A percentile compares a stretch with the other conserved stretches of the same genome.
phyloP scores from a whole-genome alignment of 2,113 vertebrate genomes.

The Chunga burmeisteri region DNA sequence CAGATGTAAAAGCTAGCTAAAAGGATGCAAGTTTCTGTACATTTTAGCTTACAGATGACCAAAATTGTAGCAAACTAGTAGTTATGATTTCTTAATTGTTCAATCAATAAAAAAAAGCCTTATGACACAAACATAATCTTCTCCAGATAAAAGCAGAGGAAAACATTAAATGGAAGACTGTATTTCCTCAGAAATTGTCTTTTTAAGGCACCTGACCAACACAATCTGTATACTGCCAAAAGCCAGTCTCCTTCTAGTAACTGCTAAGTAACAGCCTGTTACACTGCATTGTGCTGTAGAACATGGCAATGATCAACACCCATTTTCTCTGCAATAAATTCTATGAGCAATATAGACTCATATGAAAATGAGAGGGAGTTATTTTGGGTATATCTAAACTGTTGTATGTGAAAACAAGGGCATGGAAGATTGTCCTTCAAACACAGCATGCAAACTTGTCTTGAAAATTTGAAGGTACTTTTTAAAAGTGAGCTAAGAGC shows the following conservation, averaged over 20 bases:
- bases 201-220: not conserved
- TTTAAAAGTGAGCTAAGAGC: not conserved
- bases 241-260: not conserved
- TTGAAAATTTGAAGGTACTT: not conserved
- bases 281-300: not conserved
- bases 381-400: not conserved
- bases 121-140: not conserved
- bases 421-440: not conserved
- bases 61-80: not conserved
- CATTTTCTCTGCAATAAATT: not conserved
- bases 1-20: not conserved
- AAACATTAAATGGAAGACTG: not conserved
- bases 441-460: not conserved
- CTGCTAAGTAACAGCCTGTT: not conserved
- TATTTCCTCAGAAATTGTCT: not conserved
- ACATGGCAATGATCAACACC: fast-evolving
- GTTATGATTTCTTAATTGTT: not conserved
- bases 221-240: not conserved
- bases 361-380: not conserved
- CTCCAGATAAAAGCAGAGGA: not conserved
- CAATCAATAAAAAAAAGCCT: not conserved
- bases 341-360: not conserved
- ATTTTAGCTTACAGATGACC: not conserved
- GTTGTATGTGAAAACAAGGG: not conserved
- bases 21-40: not conserved